A percentile compares a stretch with the other conserved stretches of the same genome.
Evolutionary conservation across 2,888 invertebrate genomes (phyloP).

Genomic region (Rotaria macrura): DNA sequence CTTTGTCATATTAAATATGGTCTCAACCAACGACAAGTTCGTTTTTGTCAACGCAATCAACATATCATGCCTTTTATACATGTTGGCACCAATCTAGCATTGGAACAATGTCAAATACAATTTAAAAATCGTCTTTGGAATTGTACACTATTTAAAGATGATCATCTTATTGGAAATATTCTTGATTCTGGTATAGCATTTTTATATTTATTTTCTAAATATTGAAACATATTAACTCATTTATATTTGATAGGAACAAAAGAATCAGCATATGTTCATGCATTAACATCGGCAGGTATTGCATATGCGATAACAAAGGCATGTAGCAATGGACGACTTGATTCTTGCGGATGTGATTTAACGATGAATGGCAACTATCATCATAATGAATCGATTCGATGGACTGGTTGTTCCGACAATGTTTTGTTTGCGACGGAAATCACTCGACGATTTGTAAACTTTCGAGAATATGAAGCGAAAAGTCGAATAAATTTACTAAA

Average conservation of each 20-base stretch:
- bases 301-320: constrained; percentile 76
- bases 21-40: background rate
- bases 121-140: constrained; percentile 78
- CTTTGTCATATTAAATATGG: background rate
- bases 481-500: constrained; percentile 37
- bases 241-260: background rate
- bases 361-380: constrained; percentile 37
- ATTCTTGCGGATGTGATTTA: constrained; percentile 76
- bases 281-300: constrained; percentile 73
- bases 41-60: background rate
- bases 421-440: constrained; percentile 67
- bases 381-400: background rate
- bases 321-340: constrained; percentile 62
- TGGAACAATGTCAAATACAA: constrained; percentile 80
- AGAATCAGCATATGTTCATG: constrained; percentile 78
- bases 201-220: background rate
- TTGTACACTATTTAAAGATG: constrained; percentile 68
- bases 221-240: too few relatives aligned
- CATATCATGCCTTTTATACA: background rate
- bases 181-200: constrained; percentile 46
- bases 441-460: constrained; percentile 74
- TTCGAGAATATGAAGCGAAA: constrained; percentile 53
- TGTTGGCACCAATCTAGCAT: constrained; percentile 39
- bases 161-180: constrained; percentile 72
- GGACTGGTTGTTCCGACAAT: constrained; percentile 66